These are phyloP conservation scores for Agrotis clavis DNA, from an alignment of 2,888 invertebrate species.

Conservation along the genomic window DNA sequence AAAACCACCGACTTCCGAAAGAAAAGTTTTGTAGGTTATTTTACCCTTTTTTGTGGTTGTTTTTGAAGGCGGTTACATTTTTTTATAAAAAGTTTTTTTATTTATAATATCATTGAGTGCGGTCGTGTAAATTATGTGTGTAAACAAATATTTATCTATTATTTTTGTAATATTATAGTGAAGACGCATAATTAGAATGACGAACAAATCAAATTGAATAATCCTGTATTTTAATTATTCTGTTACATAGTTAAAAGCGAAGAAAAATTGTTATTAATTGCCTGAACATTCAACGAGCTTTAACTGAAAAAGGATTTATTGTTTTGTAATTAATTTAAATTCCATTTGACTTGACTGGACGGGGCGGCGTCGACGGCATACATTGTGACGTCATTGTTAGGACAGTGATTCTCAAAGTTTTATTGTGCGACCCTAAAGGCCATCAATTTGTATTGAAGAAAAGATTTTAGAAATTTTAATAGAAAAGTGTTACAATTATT, in stretches of 20 bases:
- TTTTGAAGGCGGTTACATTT: no score
- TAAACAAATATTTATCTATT: no score
- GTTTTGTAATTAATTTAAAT: slow-evolving; percentile 35
- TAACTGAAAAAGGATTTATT: slow-evolving; percentile 7
- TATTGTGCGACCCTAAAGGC: neutral
- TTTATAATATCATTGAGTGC: no score
- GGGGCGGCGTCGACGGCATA: neutral
- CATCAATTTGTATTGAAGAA: no score
- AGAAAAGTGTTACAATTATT: no score
- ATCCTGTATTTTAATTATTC: neutral
- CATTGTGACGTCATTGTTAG: slow-evolving; percentile 4
- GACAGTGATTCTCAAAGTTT: slow-evolving; percentile 34
- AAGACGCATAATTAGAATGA: neutral
- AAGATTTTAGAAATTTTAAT: no score
- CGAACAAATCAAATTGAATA: neutral
- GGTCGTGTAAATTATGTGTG: no score
- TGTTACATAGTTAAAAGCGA: neutral
- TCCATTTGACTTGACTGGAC: neutral
- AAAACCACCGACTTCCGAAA: no score
- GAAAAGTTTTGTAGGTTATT: no score
- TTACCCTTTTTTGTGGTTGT: no score
- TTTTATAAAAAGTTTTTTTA: no score
- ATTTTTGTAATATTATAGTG: neutral
- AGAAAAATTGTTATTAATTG: neutral
- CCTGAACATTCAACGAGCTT: neutral